Conservation (phyloP, 2,888 invertebrate species). For the Ormyrus thymus region DNA sequence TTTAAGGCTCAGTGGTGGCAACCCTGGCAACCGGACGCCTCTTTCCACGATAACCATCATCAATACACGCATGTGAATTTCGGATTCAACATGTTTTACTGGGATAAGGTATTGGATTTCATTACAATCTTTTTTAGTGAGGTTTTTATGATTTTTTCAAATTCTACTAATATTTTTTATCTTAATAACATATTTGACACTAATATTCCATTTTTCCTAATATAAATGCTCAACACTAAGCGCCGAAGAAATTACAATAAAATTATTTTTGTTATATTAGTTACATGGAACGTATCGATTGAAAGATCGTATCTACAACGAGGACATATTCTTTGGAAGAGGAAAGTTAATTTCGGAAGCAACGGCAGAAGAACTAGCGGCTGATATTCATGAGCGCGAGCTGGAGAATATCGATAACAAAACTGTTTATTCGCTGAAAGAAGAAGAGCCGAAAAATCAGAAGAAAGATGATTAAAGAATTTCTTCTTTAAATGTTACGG, state of each 20-base stretch:
- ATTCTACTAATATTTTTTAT: too few species aligned
- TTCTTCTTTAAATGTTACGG: too few species aligned
- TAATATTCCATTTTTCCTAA: too few species aligned
- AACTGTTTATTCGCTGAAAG: conserved; percentile 67
- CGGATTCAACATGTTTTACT: conserved; percentile 82
- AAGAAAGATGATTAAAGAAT: background rate
- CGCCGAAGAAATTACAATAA: too few species aligned
- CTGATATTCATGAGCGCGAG: conserved; percentile 74
- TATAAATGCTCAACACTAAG: too few species aligned
- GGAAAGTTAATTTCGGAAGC: conserved; percentile 77
- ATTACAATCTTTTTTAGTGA: too few species aligned
- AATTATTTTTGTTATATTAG: conserved; percentile 71
- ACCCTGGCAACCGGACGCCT: conserved; percentile 85
- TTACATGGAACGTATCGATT: conserved; percentile 82
- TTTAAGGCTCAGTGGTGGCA: conserved; percentile 86
- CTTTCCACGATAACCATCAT: conserved; percentile 87
- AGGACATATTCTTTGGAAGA: conserved; percentile 80
- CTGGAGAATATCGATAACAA: conserved; percentile 75
- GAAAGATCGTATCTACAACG: conserved; percentile 81
- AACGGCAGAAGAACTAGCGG: conserved; percentile 76
- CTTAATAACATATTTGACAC: too few species aligned
- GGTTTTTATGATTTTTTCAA: too few species aligned
- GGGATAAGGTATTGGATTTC: conserved; percentile 79
- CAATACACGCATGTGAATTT: conserved; percentile 88
- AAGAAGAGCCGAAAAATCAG: conserved; percentile 24